Evolutionary conservation across 2,888 invertebrate species (phyloP).

Genomic region (Gasteruption jaculator): DNA sequence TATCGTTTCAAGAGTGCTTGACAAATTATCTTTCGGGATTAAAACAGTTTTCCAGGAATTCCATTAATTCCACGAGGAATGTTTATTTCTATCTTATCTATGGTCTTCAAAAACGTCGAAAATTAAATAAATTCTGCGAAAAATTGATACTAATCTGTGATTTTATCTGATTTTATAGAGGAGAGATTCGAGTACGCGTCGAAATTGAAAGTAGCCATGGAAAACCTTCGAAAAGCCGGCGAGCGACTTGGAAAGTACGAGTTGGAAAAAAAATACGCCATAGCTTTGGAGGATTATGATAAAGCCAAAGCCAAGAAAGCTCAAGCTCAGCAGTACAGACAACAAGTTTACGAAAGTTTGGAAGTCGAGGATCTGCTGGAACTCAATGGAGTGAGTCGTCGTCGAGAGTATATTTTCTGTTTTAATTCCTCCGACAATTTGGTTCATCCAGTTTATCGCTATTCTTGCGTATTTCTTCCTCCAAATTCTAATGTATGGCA

Average conservation of each 20-base stretch:
- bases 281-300: constrained; percentile 89
- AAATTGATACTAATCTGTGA: no score
- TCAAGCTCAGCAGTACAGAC: constrained; percentile 81
- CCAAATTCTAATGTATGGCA: no score
- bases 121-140: not conserved
- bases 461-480: not conserved
- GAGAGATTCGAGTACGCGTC: constrained; percentile 93
- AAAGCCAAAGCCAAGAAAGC: constrained; percentile 83
- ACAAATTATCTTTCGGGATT: not conserved
- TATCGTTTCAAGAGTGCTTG: not conserved
- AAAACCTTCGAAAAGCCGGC: constrained; percentile 78
- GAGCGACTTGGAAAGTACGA: constrained; percentile 88
- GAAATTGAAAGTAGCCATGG: constrained; percentile 81
- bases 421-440: not conserved
- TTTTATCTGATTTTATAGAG: no score
- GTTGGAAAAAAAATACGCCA: constrained; percentile 87
- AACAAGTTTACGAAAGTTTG: constrained; percentile 70
- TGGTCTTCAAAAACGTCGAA: not conserved
- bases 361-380: constrained; percentile 77
- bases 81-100: no score
- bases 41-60: no score
- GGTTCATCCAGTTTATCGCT: not conserved
- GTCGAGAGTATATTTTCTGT: not conserved
- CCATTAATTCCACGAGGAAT: no score
- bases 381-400: constrained; percentile 62